A percentile compares a stretch with the other conserved stretches of the same genome.
Evolutionary conservation across 1,140 invertebrate genomes (phyloP).

Genomic region (Drosophila repletoides): DNA sequence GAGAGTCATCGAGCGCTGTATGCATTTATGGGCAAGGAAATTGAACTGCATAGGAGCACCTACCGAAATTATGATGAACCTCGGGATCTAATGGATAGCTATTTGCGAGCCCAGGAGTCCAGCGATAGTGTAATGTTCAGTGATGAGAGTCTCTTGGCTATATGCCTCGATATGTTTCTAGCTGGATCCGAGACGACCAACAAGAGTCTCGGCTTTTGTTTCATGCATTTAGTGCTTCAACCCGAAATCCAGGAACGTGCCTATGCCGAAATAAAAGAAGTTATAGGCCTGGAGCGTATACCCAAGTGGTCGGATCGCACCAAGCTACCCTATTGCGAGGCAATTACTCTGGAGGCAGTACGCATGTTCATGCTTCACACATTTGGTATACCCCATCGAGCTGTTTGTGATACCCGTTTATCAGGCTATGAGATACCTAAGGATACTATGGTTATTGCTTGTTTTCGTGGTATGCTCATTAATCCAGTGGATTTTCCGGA

Average conservation of each 20-base stretch:
- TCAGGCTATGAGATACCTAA: conserved; percentile 90
- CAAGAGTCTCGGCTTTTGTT: conserved; percentile 89
- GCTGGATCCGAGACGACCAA: conserved; percentile 92
- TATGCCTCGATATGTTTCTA: conserved; percentile 92
- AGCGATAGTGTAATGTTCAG: conserved; percentile 82
- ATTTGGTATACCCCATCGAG: conserved; percentile 90
- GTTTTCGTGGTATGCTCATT: conserved; percentile 90
- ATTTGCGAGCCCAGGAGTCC: conserved; percentile 87
- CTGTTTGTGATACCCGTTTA: conserved; percentile 87
- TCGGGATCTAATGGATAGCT: conserved; percentile 93
- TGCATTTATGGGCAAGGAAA: conserved; percentile 88
- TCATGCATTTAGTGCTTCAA: conserved; percentile 89
- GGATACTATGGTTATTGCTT: conserved; percentile 93
- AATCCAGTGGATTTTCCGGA: conserved; percentile 88
- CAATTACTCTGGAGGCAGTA: conserved; percentile 89
- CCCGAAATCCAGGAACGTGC: conserved; percentile 91
- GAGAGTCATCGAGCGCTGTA: conserved; percentile 88
- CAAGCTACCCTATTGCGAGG: conserved; percentile 89
- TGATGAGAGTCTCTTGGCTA: conserved; percentile 88
- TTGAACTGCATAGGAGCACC: conserved; percentile 88
- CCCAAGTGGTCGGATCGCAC: conserved; percentile 87
- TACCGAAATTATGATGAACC: conserved; percentile 85
- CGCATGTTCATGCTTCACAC: conserved; percentile 91
- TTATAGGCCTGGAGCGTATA: conserved; percentile 87
- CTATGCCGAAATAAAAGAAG: conserved; percentile 90